These are phyloP conservation scores for Liopterus haemorrhoidalis DNA, from an alignment of 2,888 invertebrate species.

Conservation along the genomic window DNA sequence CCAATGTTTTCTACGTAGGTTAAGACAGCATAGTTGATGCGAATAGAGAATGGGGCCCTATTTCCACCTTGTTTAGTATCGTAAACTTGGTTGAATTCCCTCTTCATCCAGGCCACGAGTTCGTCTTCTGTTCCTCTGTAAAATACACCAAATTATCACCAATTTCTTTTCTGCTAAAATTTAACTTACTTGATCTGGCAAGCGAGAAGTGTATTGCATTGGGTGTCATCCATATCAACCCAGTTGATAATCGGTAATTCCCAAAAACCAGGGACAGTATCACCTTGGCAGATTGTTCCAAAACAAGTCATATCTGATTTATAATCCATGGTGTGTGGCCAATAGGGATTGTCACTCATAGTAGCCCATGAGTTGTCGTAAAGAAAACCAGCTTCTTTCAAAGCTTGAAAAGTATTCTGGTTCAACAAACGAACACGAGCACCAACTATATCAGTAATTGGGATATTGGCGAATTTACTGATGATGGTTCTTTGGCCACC, in stretches of 20 bases:
- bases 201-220: slow-evolving; percentile 56
- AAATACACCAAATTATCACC: slow-evolving; percentile 6
- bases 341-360: slow-evolving; percentile 47
- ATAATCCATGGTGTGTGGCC: slow-evolving; percentile 66
- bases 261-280: slow-evolving; percentile 58
- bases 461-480: slow-evolving; percentile 41
- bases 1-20: no score
- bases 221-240: slow-evolving; percentile 44
- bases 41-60: no score
- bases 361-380: slow-evolving; percentile 64
- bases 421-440: slow-evolving; percentile 52
- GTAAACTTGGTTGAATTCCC: slow-evolving; percentile 48
- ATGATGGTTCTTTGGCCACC: slow-evolving; percentile 40
- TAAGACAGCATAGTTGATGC: no score
- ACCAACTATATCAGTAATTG: slow-evolving; percentile 38
- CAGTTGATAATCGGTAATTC: slow-evolving; percentile 59
- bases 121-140: slow-evolving; percentile 38
- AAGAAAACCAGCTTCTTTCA: slow-evolving; percentile 47
- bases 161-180: slow-evolving; percentile 3
- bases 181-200: slow-evolving; percentile 48
- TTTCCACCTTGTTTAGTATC: no score
- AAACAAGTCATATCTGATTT: slow-evolving; percentile 51
- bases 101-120: slow-evolving; percentile 44
- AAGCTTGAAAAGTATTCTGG: slow-evolving; percentile 53
- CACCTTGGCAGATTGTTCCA: slow-evolving; percentile 51